Base-by-base conservation (phyloP, 23 tunicate genomes). In the Halocynthia roretzi region DNA sequence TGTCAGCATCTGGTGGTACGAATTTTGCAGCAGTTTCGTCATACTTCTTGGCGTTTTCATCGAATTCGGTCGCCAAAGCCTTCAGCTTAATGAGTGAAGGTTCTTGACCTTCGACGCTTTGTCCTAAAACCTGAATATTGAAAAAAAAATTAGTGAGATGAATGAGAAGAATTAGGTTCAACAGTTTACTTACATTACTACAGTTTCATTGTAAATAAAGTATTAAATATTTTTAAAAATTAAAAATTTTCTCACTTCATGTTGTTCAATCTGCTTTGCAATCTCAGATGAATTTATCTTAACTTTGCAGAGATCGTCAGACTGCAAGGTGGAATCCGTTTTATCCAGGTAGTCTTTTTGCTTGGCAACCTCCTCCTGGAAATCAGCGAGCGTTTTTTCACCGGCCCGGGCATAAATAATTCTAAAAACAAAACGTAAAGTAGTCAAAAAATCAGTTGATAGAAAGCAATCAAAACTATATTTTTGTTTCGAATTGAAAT, bases 11-110 rank as follows among this genome's bases (percentile, higher is more conserved):
- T 5, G 86, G 85, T 44, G 84, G 78, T 50, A 81, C 87, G 62
- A 61, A 89, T 31, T 57, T 61, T 53, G 76, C 69, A 15, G 96
- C 88, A 0, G 76, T 44, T 40, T 89, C 78, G 54, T 89, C 96
- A 52, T 89, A 89, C 40, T 83, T 62, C 19, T 83, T 56, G 7
- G 96, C 96, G 15, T 82, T 80, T n/a, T 69, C 67, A 60, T 89
- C 81, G 53, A 89, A 83, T 54, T 89, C 96, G 4, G 80, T 75
- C 8, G 87, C 71, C 52, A 89, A 51, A 61, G 67, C 80, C 14
- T 70, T 67, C 71, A 89, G 77, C 48, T 84, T 17, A 49, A 75
- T 77, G 5, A 89, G 31, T 55, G 56, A 68, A 14, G 75, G 51
- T 40, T 84, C 76, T 52, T 89, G 82, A 0, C 53, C 63, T 62